These are phyloP conservation scores for Sporophila hypoxantha DNA, from an alignment of 2,113 vertebrate species.

Conservation along the genomic window DNA sequence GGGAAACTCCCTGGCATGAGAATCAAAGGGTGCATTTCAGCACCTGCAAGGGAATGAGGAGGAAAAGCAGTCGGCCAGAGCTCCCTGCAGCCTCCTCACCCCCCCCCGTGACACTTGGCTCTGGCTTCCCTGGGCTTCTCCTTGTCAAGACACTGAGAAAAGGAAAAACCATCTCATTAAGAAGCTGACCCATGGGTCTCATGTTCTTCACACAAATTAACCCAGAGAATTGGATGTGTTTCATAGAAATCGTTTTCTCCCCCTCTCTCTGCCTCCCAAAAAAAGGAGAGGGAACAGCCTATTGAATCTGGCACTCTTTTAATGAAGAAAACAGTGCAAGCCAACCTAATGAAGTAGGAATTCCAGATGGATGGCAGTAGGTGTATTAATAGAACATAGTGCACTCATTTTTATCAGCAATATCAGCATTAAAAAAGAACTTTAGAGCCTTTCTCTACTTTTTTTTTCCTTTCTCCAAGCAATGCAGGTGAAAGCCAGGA, in stretches of 20 bases:
- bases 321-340: not conserved
- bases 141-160: not conserved
- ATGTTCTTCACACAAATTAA: slow-evolving; percentile 35
- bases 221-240: not conserved
- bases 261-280: not conserved
- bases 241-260: not conserved
- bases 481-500: not conserved
- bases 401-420: not conserved
- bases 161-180: not conserved
- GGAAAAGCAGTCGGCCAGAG: fast-evolving
- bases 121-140: not conserved
- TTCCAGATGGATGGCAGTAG: slow-evolving; percentile 7
- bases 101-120: not conserved
- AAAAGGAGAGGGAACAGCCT: not conserved
- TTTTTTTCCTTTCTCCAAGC: not conserved
- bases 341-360: slow-evolving; percentile 12
- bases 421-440: not conserved
- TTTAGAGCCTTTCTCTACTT: not conserved
- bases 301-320: not conserved
- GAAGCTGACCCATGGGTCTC: slow-evolving; percentile 5
- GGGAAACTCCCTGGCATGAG: not conserved
- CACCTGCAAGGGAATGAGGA: not conserved
- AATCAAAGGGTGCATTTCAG: not conserved
- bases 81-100: not conserved
- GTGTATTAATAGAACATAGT: not conserved